phyloP scores from a whole-genome alignment of 2,888 invertebrate species.

The Oscheius sp. region DNA sequence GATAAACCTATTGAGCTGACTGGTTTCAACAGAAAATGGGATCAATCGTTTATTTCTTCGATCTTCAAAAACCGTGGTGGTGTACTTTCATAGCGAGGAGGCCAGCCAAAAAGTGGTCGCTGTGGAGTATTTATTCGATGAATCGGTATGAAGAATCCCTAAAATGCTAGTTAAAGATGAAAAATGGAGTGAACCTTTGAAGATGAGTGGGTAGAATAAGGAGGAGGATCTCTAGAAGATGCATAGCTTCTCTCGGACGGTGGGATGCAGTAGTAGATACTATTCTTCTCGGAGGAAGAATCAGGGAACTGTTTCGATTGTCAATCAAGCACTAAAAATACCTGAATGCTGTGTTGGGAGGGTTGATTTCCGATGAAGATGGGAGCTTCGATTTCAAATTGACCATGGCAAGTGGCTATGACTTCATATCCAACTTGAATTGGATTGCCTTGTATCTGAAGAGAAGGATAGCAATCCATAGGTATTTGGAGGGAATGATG shows the following conservation, averaged over 20 bases:
- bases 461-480: constrained; percentile 26
- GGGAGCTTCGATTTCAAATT: constrained; percentile 47
- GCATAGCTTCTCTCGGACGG: constrained; percentile 36
- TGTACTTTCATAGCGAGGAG: constrained; percentile 42
- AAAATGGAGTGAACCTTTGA: not conserved
- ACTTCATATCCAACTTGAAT: constrained; percentile 42
- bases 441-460: constrained; percentile 17
- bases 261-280: constrained; percentile 42
- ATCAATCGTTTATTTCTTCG: constrained; percentile 38
- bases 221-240: constrained; percentile 35
- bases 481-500: constrained; percentile 31
- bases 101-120: constrained; percentile 41
- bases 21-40: not conserved
- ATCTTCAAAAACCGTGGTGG: constrained; percentile 44
- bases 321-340: not conserved
- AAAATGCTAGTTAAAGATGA: not conserved
- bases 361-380: constrained; percentile 40
- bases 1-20: no score
- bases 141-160: constrained; percentile 44
- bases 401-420: constrained; percentile 37
- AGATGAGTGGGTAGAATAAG: constrained; percentile 39
- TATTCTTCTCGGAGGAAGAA: constrained; percentile 33
- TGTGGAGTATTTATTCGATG: constrained; percentile 43
- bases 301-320: constrained; percentile 36
- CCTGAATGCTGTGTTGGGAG: constrained; percentile 14